Evolutionary conservation across 2,797 vertebrate genomes (phyloP), one percentile per base, ranked within the genome.

Genomic region (Mormyrops attenuatus): DNA sequence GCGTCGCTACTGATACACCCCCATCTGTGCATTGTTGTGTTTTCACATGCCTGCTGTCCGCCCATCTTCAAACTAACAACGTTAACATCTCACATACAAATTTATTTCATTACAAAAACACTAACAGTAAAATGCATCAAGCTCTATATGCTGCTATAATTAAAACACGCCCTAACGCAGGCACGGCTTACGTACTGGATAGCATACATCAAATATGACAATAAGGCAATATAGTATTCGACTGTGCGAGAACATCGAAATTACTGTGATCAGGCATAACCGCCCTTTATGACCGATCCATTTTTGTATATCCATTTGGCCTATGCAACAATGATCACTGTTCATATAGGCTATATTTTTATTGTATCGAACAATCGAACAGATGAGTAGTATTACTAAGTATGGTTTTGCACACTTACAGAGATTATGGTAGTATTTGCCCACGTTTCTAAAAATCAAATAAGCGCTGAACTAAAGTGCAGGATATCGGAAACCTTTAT

Each of bases 1-100:
- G 47, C 82, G 82, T 15, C 22, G 8, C 44, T 15, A 22, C 47
- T 26, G 44, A 52, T 52, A 52, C 47, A 49, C 49, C 82, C 82
- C 49, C 22, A 30, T 85, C 82, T 30, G 22, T 52, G 82, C 82
- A 85, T 85, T 85, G 82, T 85, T 85, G 82, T 50, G 82, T 50
- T 85, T 85, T 85, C 82, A 52, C 82, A 52, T 50, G 82, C 82
- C 49, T 49, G 44, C 82, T 49, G 49, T 85, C 82, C 49, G 4
- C 82, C 82, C 44, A 85, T 85, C 44, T 85, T 85, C 22, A 85
- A 52, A 80, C 34, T 44, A 80, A 30, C 17, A 26, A 52, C n/a
- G 44, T 4, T 22, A 50, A 52, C 82, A 85, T 52, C 47, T 49
- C 47, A 8, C 22, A 47, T 22, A n/a, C 5, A 80, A n/a, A 82